Evolutionary conservation across 1,140 invertebrate genomes (phyloP).

Genomic region (Ectropis grisescens): DNA sequence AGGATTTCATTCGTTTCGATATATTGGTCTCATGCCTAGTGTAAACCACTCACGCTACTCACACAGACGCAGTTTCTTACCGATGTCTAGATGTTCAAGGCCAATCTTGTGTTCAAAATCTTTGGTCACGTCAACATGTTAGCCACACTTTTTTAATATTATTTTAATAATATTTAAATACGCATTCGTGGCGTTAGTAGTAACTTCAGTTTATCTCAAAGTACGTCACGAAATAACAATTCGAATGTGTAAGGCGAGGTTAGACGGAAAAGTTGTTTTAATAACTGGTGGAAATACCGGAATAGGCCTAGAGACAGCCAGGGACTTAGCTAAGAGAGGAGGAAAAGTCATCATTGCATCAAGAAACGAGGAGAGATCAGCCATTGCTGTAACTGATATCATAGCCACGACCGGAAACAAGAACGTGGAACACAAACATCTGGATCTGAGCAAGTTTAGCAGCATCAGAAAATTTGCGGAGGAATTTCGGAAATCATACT

Average conservation of each 20-base stretch:
- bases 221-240: constrained; percentile 12
- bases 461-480: constrained; percentile 32
- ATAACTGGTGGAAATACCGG: constrained; percentile 86
- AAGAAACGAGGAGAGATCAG: constrained; percentile 70
- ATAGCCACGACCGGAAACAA: constrained; percentile 25
- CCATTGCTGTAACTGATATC: constrained; percentile 47
- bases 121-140: no score
- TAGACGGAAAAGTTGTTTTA: constrained; percentile 78
- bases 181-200: no score
- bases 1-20: no score
- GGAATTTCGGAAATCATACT: constrained; percentile 46
- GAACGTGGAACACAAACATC: constrained; percentile 27
- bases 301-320: constrained; percentile 83
- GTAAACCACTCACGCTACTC: no score
- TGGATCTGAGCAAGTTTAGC: constrained; percentile 38
- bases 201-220: no score
- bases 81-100: no score
- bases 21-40: no score
- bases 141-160: no score
- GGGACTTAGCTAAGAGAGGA: constrained; percentile 75
- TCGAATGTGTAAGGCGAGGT: constrained; percentile 20
- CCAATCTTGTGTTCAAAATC: no score
- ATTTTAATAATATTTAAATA: no score
- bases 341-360: constrained; percentile 78
- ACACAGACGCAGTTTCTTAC: no score